phyloP scores from a whole-genome alignment of 2,888 invertebrate species.

The Eurytoma adleriae region DNA sequence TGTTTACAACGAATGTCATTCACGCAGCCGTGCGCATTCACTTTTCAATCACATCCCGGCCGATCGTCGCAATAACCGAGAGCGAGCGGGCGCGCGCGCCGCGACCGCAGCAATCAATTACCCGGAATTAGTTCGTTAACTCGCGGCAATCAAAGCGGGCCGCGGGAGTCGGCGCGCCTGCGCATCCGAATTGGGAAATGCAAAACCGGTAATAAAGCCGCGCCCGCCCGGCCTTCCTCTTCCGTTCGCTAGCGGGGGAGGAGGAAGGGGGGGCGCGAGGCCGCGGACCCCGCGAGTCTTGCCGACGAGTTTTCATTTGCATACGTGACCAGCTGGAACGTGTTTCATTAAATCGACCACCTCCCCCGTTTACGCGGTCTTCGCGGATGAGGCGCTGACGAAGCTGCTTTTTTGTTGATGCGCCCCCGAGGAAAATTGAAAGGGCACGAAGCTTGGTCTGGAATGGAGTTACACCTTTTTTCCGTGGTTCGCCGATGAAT shows the following conservation, averaged over 20 bases:
- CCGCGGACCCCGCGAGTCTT: background rate
- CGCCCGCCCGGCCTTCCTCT: background rate
- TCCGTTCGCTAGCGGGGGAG: too few relatives aligned
- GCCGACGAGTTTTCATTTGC: constrained; percentile 10
- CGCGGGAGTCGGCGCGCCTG: background rate
- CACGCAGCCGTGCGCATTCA: background rate
- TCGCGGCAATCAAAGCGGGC: constrained; percentile 9
- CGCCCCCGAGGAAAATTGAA: background rate
- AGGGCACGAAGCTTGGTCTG: background rate
- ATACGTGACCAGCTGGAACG: constrained; percentile 4
- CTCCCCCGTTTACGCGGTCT: background rate
- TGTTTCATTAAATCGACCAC: constrained; percentile 14
- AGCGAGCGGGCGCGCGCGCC: background rate
- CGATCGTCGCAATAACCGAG: background rate
- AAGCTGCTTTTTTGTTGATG: background rate
- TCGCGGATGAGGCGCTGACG: background rate
- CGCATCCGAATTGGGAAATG: constrained; percentile 7
- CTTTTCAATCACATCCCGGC: constrained; percentile 27
- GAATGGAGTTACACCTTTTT: too few relatives aligned
- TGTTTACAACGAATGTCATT: too few relatives aligned
- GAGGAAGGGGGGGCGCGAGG: too few relatives aligned
- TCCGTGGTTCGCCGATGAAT: background rate
- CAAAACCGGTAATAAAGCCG: constrained; percentile 26
- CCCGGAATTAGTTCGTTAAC: constrained; percentile 32
- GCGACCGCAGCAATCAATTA: constrained; percentile 29